phyloP scores from a whole-genome alignment of 2,888 invertebrate genomes.

The Drosophila nr. medialis region DNA sequence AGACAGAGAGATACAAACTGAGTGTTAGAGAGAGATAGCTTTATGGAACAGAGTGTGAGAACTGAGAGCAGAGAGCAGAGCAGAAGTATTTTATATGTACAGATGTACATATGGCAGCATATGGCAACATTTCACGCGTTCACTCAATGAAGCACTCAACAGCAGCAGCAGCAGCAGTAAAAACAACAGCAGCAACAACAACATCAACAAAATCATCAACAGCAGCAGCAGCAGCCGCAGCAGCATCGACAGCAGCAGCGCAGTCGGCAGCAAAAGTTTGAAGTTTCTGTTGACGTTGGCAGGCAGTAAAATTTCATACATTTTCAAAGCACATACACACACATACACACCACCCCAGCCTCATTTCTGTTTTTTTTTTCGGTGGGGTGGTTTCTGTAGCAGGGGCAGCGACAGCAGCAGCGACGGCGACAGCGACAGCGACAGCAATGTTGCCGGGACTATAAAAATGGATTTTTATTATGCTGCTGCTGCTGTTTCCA shows the following conservation, averaged over 20 bases:
- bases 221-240: constrained; percentile 33
- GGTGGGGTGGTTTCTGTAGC: constrained; percentile 57
- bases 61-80: constrained; percentile 37
- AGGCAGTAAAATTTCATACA: constrained; percentile 68
- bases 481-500: constrained; percentile 48
- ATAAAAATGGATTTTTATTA: constrained; percentile 80
- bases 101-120: constrained; percentile 74
- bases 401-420: constrained; percentile 12
- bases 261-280: constrained; percentile 45
- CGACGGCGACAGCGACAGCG: constrained; percentile 26
- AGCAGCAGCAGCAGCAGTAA: constrained; percentile 27
- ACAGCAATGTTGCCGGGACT: constrained; percentile 64
- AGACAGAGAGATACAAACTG: constrained; percentile 8
- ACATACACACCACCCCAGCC: constrained; percentile 50
- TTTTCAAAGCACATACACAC: constrained; percentile 43
- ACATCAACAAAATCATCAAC: constrained; percentile 22
- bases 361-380: constrained; percentile 40
- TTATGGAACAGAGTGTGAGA: constrained; percentile 36
- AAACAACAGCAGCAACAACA: constrained; percentile 11
- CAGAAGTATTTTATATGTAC: constrained; percentile 40
- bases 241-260: constrained; percentile 14
- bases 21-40: constrained; percentile 3
- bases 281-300: constrained; percentile 68
- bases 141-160: constrained; percentile 57
- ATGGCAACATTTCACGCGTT: constrained; percentile 76